Base-by-base conservation (phyloP, 2,888 invertebrate species). In the Xanthorhoe spadicearia region DNA sequence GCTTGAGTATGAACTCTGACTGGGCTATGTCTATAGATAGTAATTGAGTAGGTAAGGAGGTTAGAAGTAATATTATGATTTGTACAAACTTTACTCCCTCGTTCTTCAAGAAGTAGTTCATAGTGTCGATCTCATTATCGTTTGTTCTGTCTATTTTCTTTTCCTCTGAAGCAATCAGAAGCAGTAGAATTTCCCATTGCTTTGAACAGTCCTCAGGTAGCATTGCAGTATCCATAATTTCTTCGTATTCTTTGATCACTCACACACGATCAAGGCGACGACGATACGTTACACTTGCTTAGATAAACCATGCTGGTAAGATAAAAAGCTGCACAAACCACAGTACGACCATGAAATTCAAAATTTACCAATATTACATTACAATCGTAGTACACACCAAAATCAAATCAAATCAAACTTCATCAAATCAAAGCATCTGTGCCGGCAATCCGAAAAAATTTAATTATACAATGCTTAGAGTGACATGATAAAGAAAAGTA, bases 101-200 rank as follows among this genome's bases (percentile, higher is more conserved):
- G 66, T 89, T 88, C n/a, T 81, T 85, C 64, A 79, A 82, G 73
- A 91, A 89, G 74, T 92, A 91, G 53, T 73, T 83, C 85, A 92
- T 89, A 0, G 90, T 90, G 23, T 91, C 90, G 9, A 89, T 77
- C 70, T 91, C 91, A 63, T 76, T 83, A 48, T 91, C 90, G 54
- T 73, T 80, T 6, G 87, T 89, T 35, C 89, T 81, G 75, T 91
- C 88, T 65, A 89, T 89, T 71, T 89, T 92, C 76, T 88, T 92
- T 68, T 92, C 92, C 69, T 93, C 92, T 8, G 89, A 87, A 18
- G 90, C 87, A 58, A 92, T 76, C 55, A 92, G 79, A 17, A 90
- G 80, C 15, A 91, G 75, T 46, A 92, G 75, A n/a, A 91, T 82
- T 68, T 93, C 91, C 93, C 92, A 93, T 70, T 92, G 91, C 68